Base-by-base conservation (phyloP, 2,113 vertebrate genomes). In the Aphelocoma coerulescens region DNA sequence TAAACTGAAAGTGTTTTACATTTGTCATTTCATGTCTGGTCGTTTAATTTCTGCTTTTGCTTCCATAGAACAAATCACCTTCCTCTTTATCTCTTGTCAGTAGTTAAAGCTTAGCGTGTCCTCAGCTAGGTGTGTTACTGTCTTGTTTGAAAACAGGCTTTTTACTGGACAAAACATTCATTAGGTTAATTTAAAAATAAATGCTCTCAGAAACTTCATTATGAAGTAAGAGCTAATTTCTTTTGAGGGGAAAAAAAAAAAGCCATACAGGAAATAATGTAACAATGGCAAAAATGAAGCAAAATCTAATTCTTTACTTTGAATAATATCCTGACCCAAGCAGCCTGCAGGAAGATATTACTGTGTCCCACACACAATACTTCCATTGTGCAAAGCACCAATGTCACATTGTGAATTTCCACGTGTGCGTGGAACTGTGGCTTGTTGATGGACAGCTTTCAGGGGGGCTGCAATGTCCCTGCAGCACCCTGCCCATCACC, bases 251-350 rank as follows among this genome's bases (percentile, higher is more conserved):
- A 6, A 15, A 15, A 33, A 23, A 33, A 52, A 52, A 41, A 23
- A 35, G 35, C 33, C 43, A 84, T 54, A 74, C 72, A 86, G 92
- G 92, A 96, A 94, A 86, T 77, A 95, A 79, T 52, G 76, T 46
- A 92, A 93, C 65, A 96, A 87, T 93, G 72, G 79, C 79, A 92
- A 84, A 93, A 96, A 87, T n/a, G 61, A 91, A 67, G 59, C 72
- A 93, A 92, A 96, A 90, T 93, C 68, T 57, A 57, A 81, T 84
- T 5, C 78, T 94, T 91, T 94, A 52, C 66, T 96, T 59, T 86
- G 75, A 93, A 84, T 67, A 93, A 80, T 55, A 78, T 32, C 88
- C 90, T 78, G 85, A 59, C 51, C 75, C 41, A 28, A 49, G 39
- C 39, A 91, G 80, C 30, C 51, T 4, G 16, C 57, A 79, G 87